Base-by-base conservation (phyloP, 2,113 vertebrate genomes). In the Nymphicus hollandicus region DNA sequence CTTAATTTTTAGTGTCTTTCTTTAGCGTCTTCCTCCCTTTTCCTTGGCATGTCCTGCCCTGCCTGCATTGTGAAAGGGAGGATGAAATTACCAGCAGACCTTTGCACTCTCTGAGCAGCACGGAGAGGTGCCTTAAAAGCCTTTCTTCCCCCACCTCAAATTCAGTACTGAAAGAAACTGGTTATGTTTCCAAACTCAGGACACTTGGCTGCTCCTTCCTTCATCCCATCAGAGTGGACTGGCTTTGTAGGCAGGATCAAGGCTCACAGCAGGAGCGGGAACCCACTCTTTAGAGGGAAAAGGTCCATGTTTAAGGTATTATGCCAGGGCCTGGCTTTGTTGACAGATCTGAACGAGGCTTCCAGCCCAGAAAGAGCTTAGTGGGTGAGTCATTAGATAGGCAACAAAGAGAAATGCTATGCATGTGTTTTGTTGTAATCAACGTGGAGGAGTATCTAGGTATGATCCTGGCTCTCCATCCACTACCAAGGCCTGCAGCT, bases 271-370 rank as follows among this genome's bases (percentile, higher is more conserved):
- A 89, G 55, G 17, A 78, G 31, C 0, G 0, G 23, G 14, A 52
- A 43, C 29, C 8, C 5, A 2, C 74, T 74, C 17, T 52, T 43
- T 61, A 8, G 8, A 47, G 37, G n/a, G 44, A 61, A 70, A 47
- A 0, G 0, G 15, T 39, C n/a, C 56, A 17, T 24, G 24, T 66
- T 70, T 29, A 43, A 56, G 37, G 17, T 28, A 14, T 44, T 37
- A 13, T 47, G 28, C 20, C 17, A 66, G 29, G 13, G 9, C 14
- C 23, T 56, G 23, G 23, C 60, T 93, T 28, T n/a, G 13, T 6
- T 90, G 37, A 47, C 37, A 84, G n/a, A 22, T 55, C 35, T 69
- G 69, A 89, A 35, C 1, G 4, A 55, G 13, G 1, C 33, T 81
- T 78, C n/a, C 46, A 92, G 33, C 20, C 23, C 29, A 24, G 33